These are phyloP conservation scores for Rhodinocichla rosea DNA, from an alignment of 2,113 vertebrate species.

Conservation along the genomic window DNA sequence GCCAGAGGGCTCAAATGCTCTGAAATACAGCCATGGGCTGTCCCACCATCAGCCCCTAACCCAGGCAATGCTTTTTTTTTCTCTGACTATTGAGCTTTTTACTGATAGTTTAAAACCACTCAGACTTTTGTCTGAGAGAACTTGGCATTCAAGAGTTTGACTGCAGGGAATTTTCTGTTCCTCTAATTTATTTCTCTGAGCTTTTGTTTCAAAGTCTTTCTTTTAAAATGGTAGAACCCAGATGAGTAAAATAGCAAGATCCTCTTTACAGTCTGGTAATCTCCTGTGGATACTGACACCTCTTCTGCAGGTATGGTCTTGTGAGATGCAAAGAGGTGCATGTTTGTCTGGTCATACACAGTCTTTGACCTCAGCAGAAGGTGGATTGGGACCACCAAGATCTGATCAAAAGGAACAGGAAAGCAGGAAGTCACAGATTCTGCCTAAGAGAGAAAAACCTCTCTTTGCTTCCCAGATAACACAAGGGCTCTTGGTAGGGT, in stretches of 20 bases:
- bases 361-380: not conserved
- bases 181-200: not conserved
- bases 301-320: not conserved
- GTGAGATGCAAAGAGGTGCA: not conserved
- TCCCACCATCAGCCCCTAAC: not conserved
- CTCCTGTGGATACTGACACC: not conserved
- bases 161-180: not conserved
- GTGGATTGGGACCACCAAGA: not conserved
- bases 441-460: not conserved
- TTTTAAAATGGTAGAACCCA: not conserved
- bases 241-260: not conserved
- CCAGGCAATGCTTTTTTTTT: not conserved
- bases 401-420: not conserved
- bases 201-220: not conserved
- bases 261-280: not conserved
- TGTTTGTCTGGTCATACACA: not conserved
- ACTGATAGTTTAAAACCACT: not conserved
- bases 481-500: not conserved
- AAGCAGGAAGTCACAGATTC: not conserved
- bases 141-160: not conserved
- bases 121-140: not conserved
- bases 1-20: not conserved
- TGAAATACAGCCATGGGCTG: not conserved
- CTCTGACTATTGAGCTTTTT: not conserved
- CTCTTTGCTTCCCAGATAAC: not conserved